Base-by-base conservation (phyloP, 2,888 invertebrate genomes). In the Gari tellinella region DNA sequence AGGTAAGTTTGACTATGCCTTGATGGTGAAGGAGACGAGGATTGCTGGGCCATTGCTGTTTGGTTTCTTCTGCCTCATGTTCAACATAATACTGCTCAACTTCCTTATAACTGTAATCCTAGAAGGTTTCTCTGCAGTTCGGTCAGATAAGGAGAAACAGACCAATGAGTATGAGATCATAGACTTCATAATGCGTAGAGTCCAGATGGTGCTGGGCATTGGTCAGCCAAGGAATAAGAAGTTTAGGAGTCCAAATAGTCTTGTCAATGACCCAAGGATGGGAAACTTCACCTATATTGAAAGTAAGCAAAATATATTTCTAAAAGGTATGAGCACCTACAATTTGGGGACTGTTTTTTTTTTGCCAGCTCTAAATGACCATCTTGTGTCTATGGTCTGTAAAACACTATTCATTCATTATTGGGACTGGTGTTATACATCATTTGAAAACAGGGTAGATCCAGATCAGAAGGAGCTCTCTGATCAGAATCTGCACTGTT, bases 1-100 rank as follows among this genome's bases (percentile, higher is more conserved):
- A 86, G 90, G 90, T 43, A 90, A 91, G 63, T 92, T 92, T 78
- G 88, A 91, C 67, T 92, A 91, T 69, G 73, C 86, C 21, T 82
- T 80, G 14, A 83, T 90, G 79, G 79, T 81, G 66, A 63, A 58
- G 26, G 75, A 66, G 17, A 67, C 70, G 56, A 81, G 57, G 60
- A 62, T 80, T 53, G 65, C 86, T 10, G 88, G 87, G 0, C 84
- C 88, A 1, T 52, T 85, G 23, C 75, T 85, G 60, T 88, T 89
- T 74, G 86, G 88, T 70, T 68, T 81, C 51, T 87, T 82, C 70
- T 76, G 81, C 51, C 63, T 89, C 45, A 67, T 80, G 61, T 82
- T 88, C 63, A 82, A 82, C 73, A 88, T 88, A 74, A 81, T 89
- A 65, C 82, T 90, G 49, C 72, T 90, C 68, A 90, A 90, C 78